Conservation (phyloP, 2,888 invertebrate species). For the Pomacea canaliculata region DNA sequence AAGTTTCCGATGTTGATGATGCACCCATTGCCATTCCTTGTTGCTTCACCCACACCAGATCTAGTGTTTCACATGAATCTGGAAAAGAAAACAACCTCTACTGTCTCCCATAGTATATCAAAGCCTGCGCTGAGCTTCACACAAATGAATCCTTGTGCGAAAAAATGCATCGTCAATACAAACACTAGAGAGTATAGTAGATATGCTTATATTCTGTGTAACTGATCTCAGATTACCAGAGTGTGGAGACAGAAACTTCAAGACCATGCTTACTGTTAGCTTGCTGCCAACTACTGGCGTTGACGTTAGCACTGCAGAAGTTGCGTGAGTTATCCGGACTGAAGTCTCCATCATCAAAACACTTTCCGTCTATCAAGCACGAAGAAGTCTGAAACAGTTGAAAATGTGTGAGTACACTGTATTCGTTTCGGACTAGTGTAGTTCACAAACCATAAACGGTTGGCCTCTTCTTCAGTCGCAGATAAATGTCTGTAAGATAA, state of each 20-base stretch:
- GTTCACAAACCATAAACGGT: no score
- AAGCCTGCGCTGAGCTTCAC: background rate
- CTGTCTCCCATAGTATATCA: background rate
- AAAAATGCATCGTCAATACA: no score
- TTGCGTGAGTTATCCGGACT: slow-evolving; percentile 36
- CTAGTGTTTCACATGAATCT: slow-evolving; percentile 47
- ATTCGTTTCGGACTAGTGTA: no score
- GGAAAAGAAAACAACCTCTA: slow-evolving; percentile 4
- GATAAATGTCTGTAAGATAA: no score
- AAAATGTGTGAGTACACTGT: no score
- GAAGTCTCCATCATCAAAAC: slow-evolving; percentile 47
- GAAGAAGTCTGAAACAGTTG: slow-evolving; percentile 34
- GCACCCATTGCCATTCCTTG: slow-evolving; percentile 14
- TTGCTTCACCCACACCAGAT: slow-evolving; percentile 41
- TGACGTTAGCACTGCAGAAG: slow-evolving; percentile 42
- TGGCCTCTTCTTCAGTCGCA: no score
- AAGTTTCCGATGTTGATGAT: background rate
- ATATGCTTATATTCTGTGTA: no score
- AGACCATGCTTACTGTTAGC: slow-evolving; percentile 34
- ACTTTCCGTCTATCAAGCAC: slow-evolving; percentile 41
- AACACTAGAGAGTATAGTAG: no score
- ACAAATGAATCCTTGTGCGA: no score
- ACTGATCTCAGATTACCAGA: no score
- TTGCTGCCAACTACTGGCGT: slow-evolving; percentile 40
- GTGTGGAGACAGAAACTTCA: no score